A percentile compares a stretch with the other conserved stretches of the same genome.
Evolutionary conservation across 2,888 invertebrate genomes (phyloP).

Genomic region (Nomada flava): DNA sequence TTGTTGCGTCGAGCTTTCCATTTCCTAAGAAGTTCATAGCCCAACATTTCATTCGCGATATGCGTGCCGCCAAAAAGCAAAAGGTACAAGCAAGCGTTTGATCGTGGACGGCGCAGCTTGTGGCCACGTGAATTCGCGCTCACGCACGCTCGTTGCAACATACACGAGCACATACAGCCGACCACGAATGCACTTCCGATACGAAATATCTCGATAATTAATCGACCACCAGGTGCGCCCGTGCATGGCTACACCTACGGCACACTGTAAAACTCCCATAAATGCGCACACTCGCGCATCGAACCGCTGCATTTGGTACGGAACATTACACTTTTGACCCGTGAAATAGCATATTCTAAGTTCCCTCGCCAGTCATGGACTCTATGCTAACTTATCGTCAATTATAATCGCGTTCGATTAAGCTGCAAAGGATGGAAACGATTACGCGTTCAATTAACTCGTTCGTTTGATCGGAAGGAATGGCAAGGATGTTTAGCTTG

Average conservation of each 20-base stretch:
- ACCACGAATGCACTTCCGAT: conserved; percentile 56
- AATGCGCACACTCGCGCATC: not conserved
- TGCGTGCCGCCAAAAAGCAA: conserved; percentile 33
- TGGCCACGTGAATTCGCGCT: conserved; percentile 49
- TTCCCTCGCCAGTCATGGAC: conserved; percentile 10
- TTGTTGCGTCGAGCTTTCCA: conserved; percentile 36
- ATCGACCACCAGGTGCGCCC: conserved; percentile 64
- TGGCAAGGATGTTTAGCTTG: not conserved
- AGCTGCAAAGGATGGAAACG: conserved; percentile 9
- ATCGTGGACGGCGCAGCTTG: conserved; percentile 18
- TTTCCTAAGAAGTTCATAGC: conserved; percentile 32
- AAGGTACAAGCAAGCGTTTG: conserved; percentile 14
- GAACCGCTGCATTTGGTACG: conserved; percentile 41
- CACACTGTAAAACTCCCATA: conserved; percentile 8
- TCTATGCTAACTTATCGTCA: conserved; percentile 11
- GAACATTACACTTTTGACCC: conserved; percentile 49
- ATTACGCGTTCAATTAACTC: conserved; percentile 37
- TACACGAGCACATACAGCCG: conserved; percentile 53
- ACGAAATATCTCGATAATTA: conserved; percentile 80
- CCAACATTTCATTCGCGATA: conserved; percentile 34
- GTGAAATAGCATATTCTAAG: conserved; percentile 55
- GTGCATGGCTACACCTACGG: conserved; percentile 12
- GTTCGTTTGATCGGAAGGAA: conserved; percentile 11
- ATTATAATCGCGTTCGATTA: conserved; percentile 34
- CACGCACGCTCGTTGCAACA: conserved; percentile 51